Conservation (phyloP, 2,113 vertebrate genomes). For the Romanogobio albipinnatus region DNA sequence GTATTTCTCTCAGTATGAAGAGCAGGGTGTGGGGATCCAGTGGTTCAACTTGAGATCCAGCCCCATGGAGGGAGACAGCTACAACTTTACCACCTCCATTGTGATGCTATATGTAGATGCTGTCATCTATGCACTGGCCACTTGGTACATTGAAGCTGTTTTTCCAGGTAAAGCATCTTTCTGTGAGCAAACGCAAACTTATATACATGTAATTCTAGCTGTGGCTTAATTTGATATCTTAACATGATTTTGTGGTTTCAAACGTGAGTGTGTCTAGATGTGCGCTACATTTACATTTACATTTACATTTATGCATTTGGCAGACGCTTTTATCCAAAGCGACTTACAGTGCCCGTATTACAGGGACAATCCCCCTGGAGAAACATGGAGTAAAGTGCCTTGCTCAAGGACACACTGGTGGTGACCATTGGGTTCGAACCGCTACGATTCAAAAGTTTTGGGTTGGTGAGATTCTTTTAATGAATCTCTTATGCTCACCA, state of each 20-base stretch:
- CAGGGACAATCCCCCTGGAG: too few species aligned
- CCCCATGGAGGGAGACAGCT: slow-evolving; percentile 79
- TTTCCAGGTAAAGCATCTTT: slow-evolving; percentile 80
- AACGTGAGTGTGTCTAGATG: neutral
- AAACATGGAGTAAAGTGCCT: too few species aligned
- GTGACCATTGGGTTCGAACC: too few species aligned
- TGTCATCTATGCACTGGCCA: slow-evolving; percentile 77
- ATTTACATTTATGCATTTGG: too few species aligned
- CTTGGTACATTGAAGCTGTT: slow-evolving; percentile 89
- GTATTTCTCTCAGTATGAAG: slow-evolving; percentile 89
- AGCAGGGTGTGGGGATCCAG: slow-evolving; percentile 87
- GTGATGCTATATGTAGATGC: slow-evolving; percentile 84
- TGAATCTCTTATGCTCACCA: neutral
- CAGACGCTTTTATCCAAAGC: too few species aligned
- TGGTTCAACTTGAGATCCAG: slow-evolving; percentile 83
- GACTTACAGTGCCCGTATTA: too few species aligned
- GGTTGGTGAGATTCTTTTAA: neutral
- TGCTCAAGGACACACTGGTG: too few species aligned
- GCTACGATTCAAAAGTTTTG: neutral
- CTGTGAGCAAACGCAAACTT: neutral
- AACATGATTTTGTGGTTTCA: neutral
- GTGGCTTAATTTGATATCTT: neutral
- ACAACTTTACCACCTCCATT: slow-evolving; percentile 80
- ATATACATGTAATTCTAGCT: neutral
- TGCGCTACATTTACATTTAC: too few species aligned